Evolutionary conservation across 1,140 invertebrate species (phyloP).

Genomic region (Phthorimaea operculella): DNA sequence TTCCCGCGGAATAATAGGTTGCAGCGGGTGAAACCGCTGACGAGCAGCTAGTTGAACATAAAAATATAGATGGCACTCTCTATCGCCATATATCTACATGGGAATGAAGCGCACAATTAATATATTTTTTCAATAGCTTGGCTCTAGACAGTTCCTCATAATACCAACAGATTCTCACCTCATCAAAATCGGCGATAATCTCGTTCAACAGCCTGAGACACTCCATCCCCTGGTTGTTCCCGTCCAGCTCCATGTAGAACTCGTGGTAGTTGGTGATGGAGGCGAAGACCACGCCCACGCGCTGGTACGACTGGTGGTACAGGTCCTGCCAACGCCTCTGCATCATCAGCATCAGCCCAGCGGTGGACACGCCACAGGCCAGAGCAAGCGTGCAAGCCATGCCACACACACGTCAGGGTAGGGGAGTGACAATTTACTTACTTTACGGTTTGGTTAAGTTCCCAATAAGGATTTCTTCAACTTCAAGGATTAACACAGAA

Average conservation of each 20-base stretch:
- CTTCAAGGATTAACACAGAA: too few species aligned
- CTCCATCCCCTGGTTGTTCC: constrained; percentile 93
- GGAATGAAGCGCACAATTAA: too few species aligned
- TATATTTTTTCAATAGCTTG: too few species aligned
- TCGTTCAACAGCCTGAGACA: constrained; percentile 77
- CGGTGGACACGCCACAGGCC: not conserved
- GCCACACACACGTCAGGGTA: constrained; percentile 14
- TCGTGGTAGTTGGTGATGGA: constrained; percentile 97
- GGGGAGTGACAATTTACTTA: constrained; percentile 23
- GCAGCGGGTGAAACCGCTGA: too few species aligned
- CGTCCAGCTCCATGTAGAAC: constrained; percentile 95
- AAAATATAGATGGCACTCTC: too few species aligned
- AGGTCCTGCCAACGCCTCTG: constrained; percentile 77
- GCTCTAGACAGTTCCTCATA: too few species aligned
- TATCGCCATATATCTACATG: too few species aligned
- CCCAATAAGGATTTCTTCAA: not conserved
- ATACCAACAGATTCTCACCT: constrained; percentile 70
- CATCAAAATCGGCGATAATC: constrained; percentile 96
- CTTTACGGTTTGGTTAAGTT: not conserved
- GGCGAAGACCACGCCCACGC: constrained; percentile 93
- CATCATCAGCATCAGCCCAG: constrained; percentile 19
- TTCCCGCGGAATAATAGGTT: too few species aligned
- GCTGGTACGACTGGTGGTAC: constrained; percentile 93
- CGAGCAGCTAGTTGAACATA: too few species aligned
- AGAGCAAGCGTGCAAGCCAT: constrained; percentile 26